Conservation (phyloP, 1,140 invertebrate species). For the Drosophila takahashii region DNA sequence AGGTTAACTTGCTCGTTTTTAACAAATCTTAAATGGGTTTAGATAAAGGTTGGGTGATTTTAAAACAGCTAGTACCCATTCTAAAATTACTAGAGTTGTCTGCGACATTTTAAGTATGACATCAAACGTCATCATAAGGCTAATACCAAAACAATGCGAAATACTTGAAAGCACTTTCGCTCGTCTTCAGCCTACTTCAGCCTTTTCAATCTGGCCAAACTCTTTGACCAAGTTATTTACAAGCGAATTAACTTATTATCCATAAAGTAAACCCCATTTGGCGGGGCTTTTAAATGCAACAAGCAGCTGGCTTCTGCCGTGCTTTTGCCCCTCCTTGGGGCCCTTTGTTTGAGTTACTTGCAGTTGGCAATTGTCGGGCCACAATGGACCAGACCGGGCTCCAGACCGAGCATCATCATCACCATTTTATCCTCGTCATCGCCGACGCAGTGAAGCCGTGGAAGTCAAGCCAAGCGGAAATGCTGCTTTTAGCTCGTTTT, state of each 20-base stretch:
- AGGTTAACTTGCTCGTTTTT: no score
- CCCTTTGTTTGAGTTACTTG: slow-evolving; percentile 72
- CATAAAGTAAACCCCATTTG: slow-evolving; percentile 81
- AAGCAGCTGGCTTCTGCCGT: slow-evolving; percentile 54
- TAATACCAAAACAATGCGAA: neutral
- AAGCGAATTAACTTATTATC: slow-evolving; percentile 82
- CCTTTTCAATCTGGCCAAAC: slow-evolving; percentile 10
- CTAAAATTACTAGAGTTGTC: neutral
- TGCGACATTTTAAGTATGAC: neutral
- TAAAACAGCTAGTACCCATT: neutral
- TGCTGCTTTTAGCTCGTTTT: slow-evolving; percentile 81
- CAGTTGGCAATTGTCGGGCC: slow-evolving; percentile 58
- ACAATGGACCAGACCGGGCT: slow-evolving; percentile 50
- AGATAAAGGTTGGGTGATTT: no score
- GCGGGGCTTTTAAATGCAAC: slow-evolving; percentile 71
- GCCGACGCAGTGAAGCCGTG: slow-evolving; percentile 36
- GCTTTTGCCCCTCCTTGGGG: slow-evolving; percentile 47
- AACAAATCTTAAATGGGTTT: no score
- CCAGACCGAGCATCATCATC: slow-evolving; percentile 32
- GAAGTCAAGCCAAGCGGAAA: slow-evolving; percentile 80
- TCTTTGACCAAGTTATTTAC: slow-evolving; percentile 80
- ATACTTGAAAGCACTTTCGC: slow-evolving; percentile 21
- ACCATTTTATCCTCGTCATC: slow-evolving; percentile 4
- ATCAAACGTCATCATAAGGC: neutral
- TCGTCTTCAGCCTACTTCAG: slow-evolving; percentile 12